Evolutionary conservation across 2,888 invertebrate species (phyloP).

Genomic region (Copidosoma aretas): DNA sequence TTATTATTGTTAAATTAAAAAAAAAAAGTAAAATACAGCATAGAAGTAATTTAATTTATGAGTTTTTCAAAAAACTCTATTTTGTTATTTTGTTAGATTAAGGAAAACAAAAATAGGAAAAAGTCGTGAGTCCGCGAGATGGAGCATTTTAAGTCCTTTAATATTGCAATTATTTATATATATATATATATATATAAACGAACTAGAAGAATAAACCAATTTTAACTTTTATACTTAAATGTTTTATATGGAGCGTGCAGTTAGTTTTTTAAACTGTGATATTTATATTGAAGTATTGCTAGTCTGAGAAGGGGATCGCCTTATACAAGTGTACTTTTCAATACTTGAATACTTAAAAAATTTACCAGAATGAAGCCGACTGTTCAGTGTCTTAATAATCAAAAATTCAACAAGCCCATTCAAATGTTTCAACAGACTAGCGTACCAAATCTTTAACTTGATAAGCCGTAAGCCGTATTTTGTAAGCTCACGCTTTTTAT

Average conservation of each 20-base stretch:
- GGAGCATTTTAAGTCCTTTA: constrained; percentile 28
- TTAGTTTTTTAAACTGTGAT: constrained; percentile 61
- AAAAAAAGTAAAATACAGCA: constrained; percentile 23
- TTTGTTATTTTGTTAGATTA: constrained; percentile 32
- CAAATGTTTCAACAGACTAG: constrained; percentile 32
- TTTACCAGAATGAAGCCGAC: constrained; percentile 1
- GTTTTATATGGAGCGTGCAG: constrained; percentile 44
- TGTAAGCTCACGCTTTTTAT: constrained; percentile 48
- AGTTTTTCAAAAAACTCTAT: constrained; percentile 24
- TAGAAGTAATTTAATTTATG: constrained; percentile 31
- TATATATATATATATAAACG: constrained; percentile 19
- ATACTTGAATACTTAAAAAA: constrained; percentile 11
- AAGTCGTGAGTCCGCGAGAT: constrained; percentile 20
- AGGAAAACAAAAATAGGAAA: constrained; percentile 10
- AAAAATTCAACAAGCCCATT: not conserved
- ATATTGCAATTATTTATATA: constrained; percentile 24
- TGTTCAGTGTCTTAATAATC: constrained; percentile 14
- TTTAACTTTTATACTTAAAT: constrained; percentile 41
- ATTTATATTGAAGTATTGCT: constrained; percentile 49
- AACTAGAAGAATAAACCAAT: constrained; percentile 28
- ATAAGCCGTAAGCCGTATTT: constrained; percentile 45
- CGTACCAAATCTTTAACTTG: constrained; percentile 37
- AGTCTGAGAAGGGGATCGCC: constrained; percentile 23
- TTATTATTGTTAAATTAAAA: constrained; percentile 23
- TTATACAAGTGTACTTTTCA: constrained; percentile 18